Percentiles rank a stretch among this genome's conserved stretches.
These are phyloP conservation scores for Phalacrocorax aristotelis DNA, from an alignment of 2,113 vertebrate species.

Conservation along the genomic window DNA sequence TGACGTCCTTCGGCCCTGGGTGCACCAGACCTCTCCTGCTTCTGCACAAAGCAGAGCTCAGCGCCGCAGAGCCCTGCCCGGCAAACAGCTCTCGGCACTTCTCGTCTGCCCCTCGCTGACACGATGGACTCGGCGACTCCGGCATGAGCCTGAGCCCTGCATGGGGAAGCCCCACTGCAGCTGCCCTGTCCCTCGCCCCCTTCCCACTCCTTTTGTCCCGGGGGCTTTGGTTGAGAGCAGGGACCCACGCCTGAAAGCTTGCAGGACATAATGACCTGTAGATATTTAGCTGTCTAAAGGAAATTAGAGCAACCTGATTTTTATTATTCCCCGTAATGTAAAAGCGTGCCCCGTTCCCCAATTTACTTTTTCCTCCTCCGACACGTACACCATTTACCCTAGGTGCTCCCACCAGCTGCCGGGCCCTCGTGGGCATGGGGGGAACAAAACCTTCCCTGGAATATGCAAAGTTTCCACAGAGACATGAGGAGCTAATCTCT, in stretches of 20 bases:
- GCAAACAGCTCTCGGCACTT: neutral
- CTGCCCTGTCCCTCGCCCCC: fast-evolving
- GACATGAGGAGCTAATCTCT: constrained; percentile 74
- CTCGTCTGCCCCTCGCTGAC: neutral
- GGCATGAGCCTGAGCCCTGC: neutral
- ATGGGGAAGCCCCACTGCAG: neutral
- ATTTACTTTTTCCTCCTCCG: constrained; percentile 79
- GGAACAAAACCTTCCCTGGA: constrained; percentile 56
- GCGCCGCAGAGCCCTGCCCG: no score
- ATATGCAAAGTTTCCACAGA: constrained; percentile 37
- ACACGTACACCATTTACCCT: constrained; percentile 67
- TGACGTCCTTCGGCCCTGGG: neutral
- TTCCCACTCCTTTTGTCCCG: constrained; percentile 52
- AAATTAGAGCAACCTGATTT: constrained; percentile 80
- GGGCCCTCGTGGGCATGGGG: constrained; percentile 18
- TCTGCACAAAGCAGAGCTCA: neutral
- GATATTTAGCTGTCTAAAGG: constrained; percentile 79
- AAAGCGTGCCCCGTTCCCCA: constrained; percentile 70
- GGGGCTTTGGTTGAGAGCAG: constrained; percentile 41
- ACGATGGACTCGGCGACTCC: neutral
- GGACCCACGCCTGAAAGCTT: constrained; percentile 66
- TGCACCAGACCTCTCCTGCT: neutral
- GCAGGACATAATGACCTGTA: constrained; percentile 80
- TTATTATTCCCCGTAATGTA: constrained; percentile 76
- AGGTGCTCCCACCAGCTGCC: constrained; percentile 69